These are phyloP conservation scores for Notolepis coatsorum DNA, from an alignment of 2,797 vertebrate species.

Conservation along the genomic window DNA sequence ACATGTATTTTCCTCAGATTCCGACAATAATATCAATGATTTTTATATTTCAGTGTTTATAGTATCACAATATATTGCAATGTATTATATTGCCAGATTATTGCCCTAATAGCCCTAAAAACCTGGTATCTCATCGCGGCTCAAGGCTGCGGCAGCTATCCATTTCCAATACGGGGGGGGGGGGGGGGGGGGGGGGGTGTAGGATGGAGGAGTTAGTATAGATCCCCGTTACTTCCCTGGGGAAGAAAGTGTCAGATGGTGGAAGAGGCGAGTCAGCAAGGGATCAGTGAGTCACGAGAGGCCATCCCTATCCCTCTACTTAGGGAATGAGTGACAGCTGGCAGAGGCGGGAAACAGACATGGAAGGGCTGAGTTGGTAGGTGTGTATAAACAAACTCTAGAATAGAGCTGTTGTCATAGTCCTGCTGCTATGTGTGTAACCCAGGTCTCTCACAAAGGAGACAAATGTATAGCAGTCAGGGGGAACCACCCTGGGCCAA, in stretches of 20 bases:
- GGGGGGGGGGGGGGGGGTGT: conserved; percentile 32
- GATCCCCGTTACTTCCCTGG: conserved; percentile 34
- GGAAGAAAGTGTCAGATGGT: conserved; percentile 53
- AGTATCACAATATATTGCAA: too few relatives aligned
- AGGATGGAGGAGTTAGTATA: conserved; percentile 14
- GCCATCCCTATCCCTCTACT: conserved; percentile 51
- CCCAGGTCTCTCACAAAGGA: too few relatives aligned
- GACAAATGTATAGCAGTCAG: too few relatives aligned
- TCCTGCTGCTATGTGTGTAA: conserved; percentile 1
- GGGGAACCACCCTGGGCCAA: too few relatives aligned
- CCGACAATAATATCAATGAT: too few relatives aligned
- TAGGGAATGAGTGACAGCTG: conserved; percentile 63
- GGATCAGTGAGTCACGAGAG: conserved; percentile 51
- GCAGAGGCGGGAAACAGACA: conserved; percentile 33
- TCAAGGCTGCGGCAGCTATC: conserved; percentile 11
- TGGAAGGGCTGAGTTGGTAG: conserved; percentile 19
- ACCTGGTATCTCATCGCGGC: neutral
- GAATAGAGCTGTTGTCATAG: conserved; percentile 22
- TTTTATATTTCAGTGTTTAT: too few relatives aligned
- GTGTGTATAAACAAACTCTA: conserved; percentile 25
- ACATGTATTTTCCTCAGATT: too few relatives aligned
- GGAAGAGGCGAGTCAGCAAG: conserved; percentile 35
- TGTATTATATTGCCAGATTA: too few relatives aligned
- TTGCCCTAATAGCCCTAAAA: too few relatives aligned
- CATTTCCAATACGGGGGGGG: conserved; percentile 27